Conservation (phyloP, 2,888 invertebrate genomes). For the Melinaea menophilus region DNA sequence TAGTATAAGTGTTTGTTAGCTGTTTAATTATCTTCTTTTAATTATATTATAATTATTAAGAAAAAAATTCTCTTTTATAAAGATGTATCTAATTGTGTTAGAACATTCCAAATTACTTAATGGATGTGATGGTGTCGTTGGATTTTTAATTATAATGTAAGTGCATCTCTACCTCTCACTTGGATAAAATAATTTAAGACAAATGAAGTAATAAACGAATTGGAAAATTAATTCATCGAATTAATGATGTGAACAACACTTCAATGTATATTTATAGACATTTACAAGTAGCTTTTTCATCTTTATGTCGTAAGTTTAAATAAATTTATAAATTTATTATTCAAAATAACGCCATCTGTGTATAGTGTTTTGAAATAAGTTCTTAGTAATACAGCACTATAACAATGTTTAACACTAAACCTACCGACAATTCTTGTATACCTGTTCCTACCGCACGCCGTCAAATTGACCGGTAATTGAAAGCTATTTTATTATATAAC, state of each 20-base stretch:
- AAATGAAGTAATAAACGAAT: background rate
- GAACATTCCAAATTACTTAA: constrained; percentile 3
- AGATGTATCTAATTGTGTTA: background rate
- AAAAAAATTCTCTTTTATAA: background rate
- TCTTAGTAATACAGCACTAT: too few species aligned
- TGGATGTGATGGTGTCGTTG: too few species aligned
- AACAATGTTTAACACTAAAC: too few species aligned
- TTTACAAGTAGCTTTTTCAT: constrained; percentile 9
- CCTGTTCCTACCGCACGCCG: too few species aligned
- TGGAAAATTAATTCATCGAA: constrained; percentile 17
- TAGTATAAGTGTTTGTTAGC: too few species aligned
- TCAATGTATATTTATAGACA: constrained; percentile 9
- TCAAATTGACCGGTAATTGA: too few species aligned
- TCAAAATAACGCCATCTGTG: background rate
- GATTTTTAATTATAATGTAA: background rate
- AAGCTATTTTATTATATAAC: too few species aligned
- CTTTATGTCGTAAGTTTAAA: background rate
- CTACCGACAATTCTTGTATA: too few species aligned
- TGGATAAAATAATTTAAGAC: background rate
- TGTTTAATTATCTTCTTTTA: too few species aligned
- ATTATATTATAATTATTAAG: too few species aligned
- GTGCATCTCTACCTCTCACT: constrained; percentile 1
- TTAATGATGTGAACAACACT: constrained; percentile 2
- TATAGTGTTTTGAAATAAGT: too few species aligned
- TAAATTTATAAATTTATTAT: constrained; percentile 1